These are phyloP conservation scores for Barbus barbus DNA, from an alignment of 2,113 vertebrate species.

Conservation along the genomic window DNA sequence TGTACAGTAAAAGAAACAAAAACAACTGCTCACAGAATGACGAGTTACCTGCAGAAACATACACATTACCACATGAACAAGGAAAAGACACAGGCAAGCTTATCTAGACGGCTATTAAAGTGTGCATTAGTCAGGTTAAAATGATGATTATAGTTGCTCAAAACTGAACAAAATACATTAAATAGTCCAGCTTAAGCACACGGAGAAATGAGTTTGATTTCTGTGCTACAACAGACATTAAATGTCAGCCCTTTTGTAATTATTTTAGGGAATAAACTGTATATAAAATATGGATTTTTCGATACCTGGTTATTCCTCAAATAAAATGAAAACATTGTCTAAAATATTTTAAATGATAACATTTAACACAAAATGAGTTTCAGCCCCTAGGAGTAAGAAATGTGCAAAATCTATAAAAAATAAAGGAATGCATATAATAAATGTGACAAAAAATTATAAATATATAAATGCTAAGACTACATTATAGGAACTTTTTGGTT, in stretches of 20 bases:
- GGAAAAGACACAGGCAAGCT: neutral
- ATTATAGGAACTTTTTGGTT: no score
- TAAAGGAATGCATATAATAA: no score
- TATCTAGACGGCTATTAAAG: neutral
- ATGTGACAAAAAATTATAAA: no score
- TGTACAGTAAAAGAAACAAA: constrained; percentile 8
- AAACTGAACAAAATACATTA: neutral
- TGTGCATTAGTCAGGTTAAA: neutral
- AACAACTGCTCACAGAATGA: neutral
- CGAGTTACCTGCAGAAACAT: no score
- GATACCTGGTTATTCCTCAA: neutral
- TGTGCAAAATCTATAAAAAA: no score
- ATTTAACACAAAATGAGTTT: no score
- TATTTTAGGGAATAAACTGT: neutral
- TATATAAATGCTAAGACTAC: no score
- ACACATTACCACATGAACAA: neutral
- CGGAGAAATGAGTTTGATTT: no score
- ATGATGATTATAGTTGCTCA: neutral
- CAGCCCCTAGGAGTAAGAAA: no score
- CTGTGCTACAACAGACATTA: no score
- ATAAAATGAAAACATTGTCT: neutral
- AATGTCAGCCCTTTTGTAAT: neutral
- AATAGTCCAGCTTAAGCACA: neutral
- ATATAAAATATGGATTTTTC: no score
- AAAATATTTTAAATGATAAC: neutral